Conservation (phyloP, 2,113 vertebrate genomes). For the Hydrochoerus hydrochaeris region DNA sequence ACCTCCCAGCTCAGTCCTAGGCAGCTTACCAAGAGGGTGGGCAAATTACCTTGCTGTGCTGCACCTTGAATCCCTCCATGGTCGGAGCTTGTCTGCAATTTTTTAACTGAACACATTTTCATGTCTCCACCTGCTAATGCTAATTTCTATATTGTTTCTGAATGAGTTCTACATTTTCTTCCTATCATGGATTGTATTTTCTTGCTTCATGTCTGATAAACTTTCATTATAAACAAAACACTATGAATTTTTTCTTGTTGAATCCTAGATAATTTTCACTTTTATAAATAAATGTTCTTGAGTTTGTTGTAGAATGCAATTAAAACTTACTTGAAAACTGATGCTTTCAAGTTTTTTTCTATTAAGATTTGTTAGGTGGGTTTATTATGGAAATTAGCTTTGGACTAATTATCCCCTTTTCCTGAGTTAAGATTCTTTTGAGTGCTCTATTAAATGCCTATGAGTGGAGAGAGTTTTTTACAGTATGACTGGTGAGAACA, state of each 20-base stretch:
- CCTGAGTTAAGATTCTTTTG: neutral
- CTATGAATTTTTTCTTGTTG: neutral
- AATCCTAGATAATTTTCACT: neutral
- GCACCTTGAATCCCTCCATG: too few relatives aligned
- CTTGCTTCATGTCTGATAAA: neutral
- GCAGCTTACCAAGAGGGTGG: too few relatives aligned
- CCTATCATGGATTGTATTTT: neutral
- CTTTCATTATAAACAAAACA: neutral
- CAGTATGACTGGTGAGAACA: neutral
- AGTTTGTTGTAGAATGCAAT: neutral
- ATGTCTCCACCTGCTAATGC: neutral
- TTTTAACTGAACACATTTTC: neutral
- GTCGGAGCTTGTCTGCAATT: neutral
- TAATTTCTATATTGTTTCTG: neutral
- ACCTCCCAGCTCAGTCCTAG: too few relatives aligned
- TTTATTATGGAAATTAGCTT: neutral
- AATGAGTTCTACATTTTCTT: neutral
- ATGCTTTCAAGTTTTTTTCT: neutral
- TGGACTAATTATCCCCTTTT: neutral
- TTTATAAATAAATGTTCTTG: neutral
- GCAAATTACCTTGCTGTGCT: too few relatives aligned
- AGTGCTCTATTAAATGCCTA: neutral
- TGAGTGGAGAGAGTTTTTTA: neutral
- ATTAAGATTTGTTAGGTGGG: neutral
- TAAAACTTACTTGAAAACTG: neutral